A percentile compares a stretch with the other conserved stretches of the same genome.
Conservation (phyloP, 2,113 vertebrate species). For the Campylomormyrus numenius region DNA sequence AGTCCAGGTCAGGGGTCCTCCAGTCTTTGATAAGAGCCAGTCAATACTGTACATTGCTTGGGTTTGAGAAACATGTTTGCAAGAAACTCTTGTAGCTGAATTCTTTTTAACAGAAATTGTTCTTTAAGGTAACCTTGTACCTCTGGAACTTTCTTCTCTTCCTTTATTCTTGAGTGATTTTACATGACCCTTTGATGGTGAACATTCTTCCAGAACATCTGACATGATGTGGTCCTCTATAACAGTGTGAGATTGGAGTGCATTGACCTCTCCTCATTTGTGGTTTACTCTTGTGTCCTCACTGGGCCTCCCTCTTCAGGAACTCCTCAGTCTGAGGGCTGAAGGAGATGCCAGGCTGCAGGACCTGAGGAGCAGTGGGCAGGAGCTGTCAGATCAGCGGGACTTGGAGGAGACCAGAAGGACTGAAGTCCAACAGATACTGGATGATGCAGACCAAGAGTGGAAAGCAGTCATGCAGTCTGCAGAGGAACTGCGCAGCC, state of each 20-base stretch:
- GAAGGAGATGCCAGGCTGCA: conserved; percentile 50
- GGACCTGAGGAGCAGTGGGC: conserved; percentile 39
- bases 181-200: not conserved
- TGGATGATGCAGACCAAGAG: conserved; percentile 36
- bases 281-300: conserved; percentile 30
- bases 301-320: conserved; percentile 32
- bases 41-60: not conserved
- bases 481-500: conserved; percentile 46
- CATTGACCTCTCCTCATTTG: conserved; percentile 23
- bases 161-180: not conserved
- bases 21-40: not conserved
- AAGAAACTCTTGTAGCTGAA: not conserved
- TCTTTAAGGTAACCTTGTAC: not conserved
- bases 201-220: not conserved
- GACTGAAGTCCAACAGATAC: conserved; percentile 30
- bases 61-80: not conserved
- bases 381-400: conserved; percentile 34
- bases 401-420: conserved; percentile 44
- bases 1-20: conserved; percentile 43
- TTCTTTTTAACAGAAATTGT: not conserved
- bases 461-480: conserved; percentile 40
- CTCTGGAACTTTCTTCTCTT: not conserved
- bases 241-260: conserved; percentile 29
- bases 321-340: conserved; percentile 45
- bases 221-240: conserved; percentile 1